Conservation (phyloP, 2,888 invertebrate genomes). For the Ichneumoninae sp. region DNA sequence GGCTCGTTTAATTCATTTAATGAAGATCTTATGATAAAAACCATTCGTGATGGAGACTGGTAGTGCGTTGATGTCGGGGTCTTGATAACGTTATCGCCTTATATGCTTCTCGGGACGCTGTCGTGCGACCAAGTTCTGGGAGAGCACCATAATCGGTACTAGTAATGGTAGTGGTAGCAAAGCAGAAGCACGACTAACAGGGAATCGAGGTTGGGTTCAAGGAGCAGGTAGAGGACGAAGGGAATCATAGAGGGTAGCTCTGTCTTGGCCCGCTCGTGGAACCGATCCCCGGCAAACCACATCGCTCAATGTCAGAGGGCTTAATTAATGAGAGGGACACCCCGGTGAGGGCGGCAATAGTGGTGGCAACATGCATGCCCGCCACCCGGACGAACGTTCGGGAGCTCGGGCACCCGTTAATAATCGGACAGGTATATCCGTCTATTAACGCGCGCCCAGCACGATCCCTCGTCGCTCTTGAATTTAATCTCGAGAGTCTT, state of each 20-base stretch:
- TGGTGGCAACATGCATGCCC: slow-evolving; percentile 48
- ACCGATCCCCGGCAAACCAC: slow-evolving; percentile 64
- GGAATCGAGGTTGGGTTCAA: slow-evolving; percentile 50
- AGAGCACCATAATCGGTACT: slow-evolving; percentile 3
- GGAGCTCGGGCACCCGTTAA: slow-evolving; percentile 67
- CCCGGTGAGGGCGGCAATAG: slow-evolving; percentile 61
- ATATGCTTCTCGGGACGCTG: slow-evolving; percentile 28
- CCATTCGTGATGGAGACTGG: background rate
- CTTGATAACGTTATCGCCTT: slow-evolving; percentile 39
- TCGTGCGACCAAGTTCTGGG: slow-evolving; percentile 27
- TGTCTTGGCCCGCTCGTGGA: slow-evolving; percentile 45
- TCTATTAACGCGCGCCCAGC: slow-evolving; percentile 65
- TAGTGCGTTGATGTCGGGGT: slow-evolving; percentile 8
- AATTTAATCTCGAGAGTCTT: slow-evolving; percentile 63
- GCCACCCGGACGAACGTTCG: slow-evolving; percentile 47
- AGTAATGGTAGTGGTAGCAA: background rate
- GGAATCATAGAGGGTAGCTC: slow-evolving; percentile 11
- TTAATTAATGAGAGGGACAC: slow-evolving; percentile 72
- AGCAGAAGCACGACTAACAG: slow-evolving; percentile 20
- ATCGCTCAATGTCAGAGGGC: slow-evolving; percentile 71
- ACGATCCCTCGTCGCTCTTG: slow-evolving; percentile 48
- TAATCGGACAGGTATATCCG: slow-evolving; percentile 71
- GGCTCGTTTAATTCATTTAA: slow-evolving; percentile 53
- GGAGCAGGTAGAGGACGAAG: slow-evolving; percentile 22
- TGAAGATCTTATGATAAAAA: slow-evolving; percentile 47